Evolutionary conservation across 2,113 vertebrate species (phyloP).

Genomic region (Cephalopholis sonnerati): DNA sequence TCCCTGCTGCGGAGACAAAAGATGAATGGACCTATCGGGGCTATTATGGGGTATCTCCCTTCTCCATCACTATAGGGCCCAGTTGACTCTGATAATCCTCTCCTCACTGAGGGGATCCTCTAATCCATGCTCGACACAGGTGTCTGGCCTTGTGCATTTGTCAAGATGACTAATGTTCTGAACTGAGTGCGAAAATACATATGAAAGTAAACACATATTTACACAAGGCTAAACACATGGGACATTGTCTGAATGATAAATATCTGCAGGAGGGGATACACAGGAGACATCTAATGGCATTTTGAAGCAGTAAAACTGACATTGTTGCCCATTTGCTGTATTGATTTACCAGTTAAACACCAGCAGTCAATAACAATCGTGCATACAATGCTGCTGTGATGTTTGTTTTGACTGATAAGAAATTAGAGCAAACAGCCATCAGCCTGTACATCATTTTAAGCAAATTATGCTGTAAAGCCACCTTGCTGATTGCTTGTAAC

Average conservation of each 20-base stretch:
- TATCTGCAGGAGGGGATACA: conserved; percentile 5
- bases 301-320: conserved; percentile 34
- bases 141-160: conserved; percentile 47
- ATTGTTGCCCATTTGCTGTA: conserved; percentile 2
- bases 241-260: conserved; percentile 23
- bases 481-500: not conserved
- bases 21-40: conserved; percentile 68
- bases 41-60: conserved; percentile 70
- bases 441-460: not conserved
- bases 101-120: conserved; percentile 61
- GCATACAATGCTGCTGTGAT: not conserved
- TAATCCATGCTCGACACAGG: conserved; percentile 57
- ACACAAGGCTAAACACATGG: conserved; percentile 11
- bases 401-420: not conserved
- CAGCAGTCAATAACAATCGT: not conserved
- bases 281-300: conserved; percentile 12
- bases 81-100: conserved; percentile 68
- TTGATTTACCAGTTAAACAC: conserved; percentile 20
- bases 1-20: conserved; percentile 55
- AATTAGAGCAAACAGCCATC: not conserved
- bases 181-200: conserved; percentile 31
- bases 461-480: not conserved
- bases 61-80: conserved; percentile 67
- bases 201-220: conserved; percentile 26
- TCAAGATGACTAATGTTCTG: conserved; percentile 58